phyloP scores from a whole-genome alignment of 2,797 vertebrate species.

The Peromyscus aztecus region DNA sequence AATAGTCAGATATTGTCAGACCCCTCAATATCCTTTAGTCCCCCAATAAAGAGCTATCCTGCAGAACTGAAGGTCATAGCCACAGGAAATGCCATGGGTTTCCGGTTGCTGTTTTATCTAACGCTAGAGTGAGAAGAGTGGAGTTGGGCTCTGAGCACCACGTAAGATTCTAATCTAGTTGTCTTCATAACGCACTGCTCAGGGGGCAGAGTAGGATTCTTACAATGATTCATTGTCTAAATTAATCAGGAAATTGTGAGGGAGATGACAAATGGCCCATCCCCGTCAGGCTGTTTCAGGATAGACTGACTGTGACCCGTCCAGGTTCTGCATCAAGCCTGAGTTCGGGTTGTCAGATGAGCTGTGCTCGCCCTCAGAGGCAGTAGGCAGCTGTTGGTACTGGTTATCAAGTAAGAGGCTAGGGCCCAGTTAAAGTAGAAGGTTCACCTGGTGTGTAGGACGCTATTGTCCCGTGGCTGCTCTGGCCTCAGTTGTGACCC shows the following conservation, averaged over 20 bases:
- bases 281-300: neutral
- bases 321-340: neutral
- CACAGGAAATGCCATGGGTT: neutral
- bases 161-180: neutral
- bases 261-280: neutral
- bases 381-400: too few relatives aligned
- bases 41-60: neutral
- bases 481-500: neutral
- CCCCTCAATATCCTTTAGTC: neutral
- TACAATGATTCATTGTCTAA: neutral
- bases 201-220: neutral
- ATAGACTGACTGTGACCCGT: too few relatives aligned
- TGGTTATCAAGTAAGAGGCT: neutral
- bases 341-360: neutral
- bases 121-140: neutral
- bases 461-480: neutral
- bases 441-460: neutral
- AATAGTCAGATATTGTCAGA: conserved; percentile 19
- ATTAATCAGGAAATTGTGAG: conserved; percentile 26
- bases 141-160: neutral
- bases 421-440: neutral
- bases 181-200: neutral
- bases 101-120: neutral
- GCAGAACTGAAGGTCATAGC: neutral
- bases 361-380: neutral